These are phyloP conservation scores for Mallotus villosus DNA, from an alignment of 2,797 vertebrate genomes.

Conservation along the genomic window DNA sequence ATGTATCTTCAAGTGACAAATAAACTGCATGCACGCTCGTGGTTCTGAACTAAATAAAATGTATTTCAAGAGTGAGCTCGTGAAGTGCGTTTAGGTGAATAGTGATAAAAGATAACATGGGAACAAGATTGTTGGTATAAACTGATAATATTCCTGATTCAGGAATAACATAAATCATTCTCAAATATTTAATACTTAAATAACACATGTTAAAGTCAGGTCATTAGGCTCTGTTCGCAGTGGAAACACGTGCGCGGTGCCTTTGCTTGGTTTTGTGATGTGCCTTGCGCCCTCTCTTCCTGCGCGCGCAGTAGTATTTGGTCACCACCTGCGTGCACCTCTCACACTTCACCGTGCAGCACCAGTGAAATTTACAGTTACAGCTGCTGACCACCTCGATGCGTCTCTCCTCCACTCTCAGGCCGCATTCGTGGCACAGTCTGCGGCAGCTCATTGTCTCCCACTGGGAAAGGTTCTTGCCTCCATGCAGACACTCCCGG, in stretches of 20 bases:
- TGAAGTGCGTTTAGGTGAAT: slow-evolving; percentile 57
- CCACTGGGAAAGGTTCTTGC: slow-evolving; percentile 78
- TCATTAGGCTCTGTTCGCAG: neutral
- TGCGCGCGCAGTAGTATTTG: slow-evolving; percentile 84
- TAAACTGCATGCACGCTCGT: slow-evolving; percentile 3
- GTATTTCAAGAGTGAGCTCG: neutral
- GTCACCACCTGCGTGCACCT: slow-evolving; percentile 84
- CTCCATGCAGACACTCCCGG: slow-evolving; percentile 86
- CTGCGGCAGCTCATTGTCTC: slow-evolving; percentile 86
- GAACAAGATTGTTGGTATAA: neutral
- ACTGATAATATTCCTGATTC: neutral
- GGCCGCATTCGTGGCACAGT: slow-evolving; percentile 89
- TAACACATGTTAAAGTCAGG: neutral
- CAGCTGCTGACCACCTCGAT: slow-evolving; percentile 86
- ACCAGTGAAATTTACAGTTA: slow-evolving; percentile 98
- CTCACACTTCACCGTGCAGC: slow-evolving; percentile 92
- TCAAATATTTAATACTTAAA: slow-evolving; percentile 23
- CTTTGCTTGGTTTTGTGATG: slow-evolving; percentile 69
- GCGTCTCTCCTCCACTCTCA: slow-evolving; percentile 83
- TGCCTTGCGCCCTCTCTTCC: slow-evolving; percentile 49
- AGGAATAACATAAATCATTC: slow-evolving; percentile 27
- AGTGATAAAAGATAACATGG: neutral
- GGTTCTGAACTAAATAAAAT: neutral
- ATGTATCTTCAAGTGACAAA: slow-evolving; percentile 2
- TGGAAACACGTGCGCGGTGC: slow-evolving; percentile 50